Conservation (phyloP, 2,888 invertebrate species). For the Seira musarum region DNA sequence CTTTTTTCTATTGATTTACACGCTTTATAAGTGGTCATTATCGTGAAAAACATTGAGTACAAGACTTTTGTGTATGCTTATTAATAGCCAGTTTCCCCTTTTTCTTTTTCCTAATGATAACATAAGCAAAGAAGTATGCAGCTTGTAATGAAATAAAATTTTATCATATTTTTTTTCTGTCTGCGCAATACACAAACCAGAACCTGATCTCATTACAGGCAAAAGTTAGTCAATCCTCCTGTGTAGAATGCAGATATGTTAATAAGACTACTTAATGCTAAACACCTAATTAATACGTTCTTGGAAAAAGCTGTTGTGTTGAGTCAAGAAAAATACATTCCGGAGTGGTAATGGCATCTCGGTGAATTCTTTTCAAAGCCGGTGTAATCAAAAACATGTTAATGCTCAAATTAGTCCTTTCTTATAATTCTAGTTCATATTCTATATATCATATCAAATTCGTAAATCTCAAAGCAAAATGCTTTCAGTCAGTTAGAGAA, state of each 20-base stretch:
- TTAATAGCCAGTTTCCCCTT: constrained; percentile 23
- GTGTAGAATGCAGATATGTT: constrained; percentile 28
- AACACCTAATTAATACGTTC: constrained; percentile 57
- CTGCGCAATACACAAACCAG: neutral
- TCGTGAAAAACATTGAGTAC: neutral
- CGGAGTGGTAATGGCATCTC: neutral
- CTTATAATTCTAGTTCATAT: neutral
- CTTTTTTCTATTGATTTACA: constrained; percentile 25
- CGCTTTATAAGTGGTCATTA: neutral
- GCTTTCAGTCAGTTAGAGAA: too few species aligned
- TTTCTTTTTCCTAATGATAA: constrained; percentile 53
- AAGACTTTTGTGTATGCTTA: constrained; percentile 40
- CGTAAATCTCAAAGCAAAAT: constrained; percentile 39
- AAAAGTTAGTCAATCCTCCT: neutral
- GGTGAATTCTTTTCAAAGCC: neutral
- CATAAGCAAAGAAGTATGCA: constrained; percentile 49
- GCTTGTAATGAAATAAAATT: neutral
- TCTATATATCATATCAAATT: constrained; percentile 10
- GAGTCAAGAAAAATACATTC: constrained; percentile 19
- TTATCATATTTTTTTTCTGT: constrained; percentile 7
- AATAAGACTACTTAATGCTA: constrained; percentile 57
- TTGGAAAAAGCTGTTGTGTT: constrained; percentile 10
- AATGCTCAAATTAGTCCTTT: constrained; percentile 15
- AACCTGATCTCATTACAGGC: constrained; percentile 42
- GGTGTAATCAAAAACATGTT: constrained; percentile 13